A percentile compares a stretch with the other conserved stretches of the same genome.
Evolutionary conservation across 2,113 vertebrate genomes (phyloP).

Genomic region (Trematocara nigrifrons): DNA sequence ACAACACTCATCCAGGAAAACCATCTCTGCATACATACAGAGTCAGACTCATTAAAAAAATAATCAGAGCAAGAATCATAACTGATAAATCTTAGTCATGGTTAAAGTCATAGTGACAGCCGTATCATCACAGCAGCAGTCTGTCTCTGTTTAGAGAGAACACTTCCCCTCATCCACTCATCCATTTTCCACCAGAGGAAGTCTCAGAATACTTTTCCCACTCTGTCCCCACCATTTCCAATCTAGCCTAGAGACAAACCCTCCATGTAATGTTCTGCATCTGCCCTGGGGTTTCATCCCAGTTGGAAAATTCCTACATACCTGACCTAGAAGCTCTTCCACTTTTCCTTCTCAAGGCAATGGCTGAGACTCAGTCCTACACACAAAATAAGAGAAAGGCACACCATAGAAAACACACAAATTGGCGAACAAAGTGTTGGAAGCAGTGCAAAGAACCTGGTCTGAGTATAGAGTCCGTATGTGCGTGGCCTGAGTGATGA

Average conservation of each 20-base stretch:
- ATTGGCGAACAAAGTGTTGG: not conserved
- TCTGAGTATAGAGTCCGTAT: not conserved
- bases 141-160: not conserved
- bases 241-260: not conserved
- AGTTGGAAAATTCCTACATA: not conserved
- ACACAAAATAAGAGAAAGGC: not conserved
- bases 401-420: not conserved
- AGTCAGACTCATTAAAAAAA: not conserved
- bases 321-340: not conserved
- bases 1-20: not conserved
- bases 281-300: not conserved
- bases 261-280: not conserved
- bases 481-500: not conserved
- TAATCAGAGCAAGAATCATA: not conserved
- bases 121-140: not conserved
- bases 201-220: not conserved
- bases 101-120: not conserved
- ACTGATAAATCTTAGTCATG: not conserved
- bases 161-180: not conserved
- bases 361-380: not conserved
- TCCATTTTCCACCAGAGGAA: not conserved
- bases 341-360: not conserved
- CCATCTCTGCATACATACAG: not conserved
- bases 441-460: not conserved
- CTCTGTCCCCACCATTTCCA: not conserved